These are phyloP conservation scores for Syngnathoides biaculeatus DNA, from an alignment of 2,113 vertebrate species.

Conservation along the genomic window DNA sequence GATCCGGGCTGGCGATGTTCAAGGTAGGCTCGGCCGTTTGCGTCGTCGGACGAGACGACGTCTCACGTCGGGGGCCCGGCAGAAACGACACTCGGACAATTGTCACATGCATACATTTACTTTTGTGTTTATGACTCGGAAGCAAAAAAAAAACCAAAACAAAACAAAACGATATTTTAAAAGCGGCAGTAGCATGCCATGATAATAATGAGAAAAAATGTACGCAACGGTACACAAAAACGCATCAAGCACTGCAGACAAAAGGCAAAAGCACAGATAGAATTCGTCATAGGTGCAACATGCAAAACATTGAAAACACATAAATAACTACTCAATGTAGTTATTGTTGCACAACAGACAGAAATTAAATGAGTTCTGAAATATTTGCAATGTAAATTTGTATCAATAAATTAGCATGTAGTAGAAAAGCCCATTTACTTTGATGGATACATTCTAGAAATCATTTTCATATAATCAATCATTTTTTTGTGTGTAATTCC, in stretches of 20 bases:
- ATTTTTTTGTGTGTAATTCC: too few species aligned
- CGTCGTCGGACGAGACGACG: background rate
- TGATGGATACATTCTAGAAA: background rate
- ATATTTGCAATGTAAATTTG: background rate
- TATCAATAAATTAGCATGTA: slow-evolving; percentile 5
- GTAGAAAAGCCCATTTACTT: background rate
- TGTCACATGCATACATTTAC: too few species aligned
- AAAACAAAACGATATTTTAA: too few species aligned
- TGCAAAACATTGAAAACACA: background rate
- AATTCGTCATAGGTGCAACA: background rate
- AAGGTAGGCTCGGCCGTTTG: slow-evolving; percentile 68
- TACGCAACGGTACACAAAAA: background rate
- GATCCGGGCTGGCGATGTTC: slow-evolving; percentile 79
- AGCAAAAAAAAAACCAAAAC: slow-evolving; percentile 36
- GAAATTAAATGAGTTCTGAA: background rate
- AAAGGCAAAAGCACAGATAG: background rate
- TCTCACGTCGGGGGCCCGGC: background rate
- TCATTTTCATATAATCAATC: background rate
- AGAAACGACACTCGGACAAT: too few species aligned
- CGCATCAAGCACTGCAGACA: slow-evolving; percentile 1
- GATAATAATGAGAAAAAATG: slow-evolving; percentile 30
- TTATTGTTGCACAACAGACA: background rate
- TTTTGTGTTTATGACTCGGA: too few species aligned
- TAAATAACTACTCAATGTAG: background rate
- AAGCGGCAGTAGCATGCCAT: slow-evolving; percentile 12